Evolutionary conservation across 2,113 vertebrate species (phyloP).

Genomic region (Psilopsiagon aurifrons): DNA sequence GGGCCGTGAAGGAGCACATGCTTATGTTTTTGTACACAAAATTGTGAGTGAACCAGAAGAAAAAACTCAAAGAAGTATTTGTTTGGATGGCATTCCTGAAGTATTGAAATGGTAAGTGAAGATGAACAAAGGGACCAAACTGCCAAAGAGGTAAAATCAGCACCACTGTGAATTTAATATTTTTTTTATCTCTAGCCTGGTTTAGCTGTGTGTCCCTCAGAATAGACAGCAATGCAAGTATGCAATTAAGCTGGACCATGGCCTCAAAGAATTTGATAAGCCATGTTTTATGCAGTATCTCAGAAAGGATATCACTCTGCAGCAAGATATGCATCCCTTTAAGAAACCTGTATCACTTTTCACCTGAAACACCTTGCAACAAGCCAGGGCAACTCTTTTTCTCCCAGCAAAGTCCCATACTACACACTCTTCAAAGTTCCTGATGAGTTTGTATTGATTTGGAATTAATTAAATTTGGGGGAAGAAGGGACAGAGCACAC

Average conservation of each 20-base stretch:
- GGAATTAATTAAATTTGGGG: background rate
- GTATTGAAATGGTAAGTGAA: background rate
- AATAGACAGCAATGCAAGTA: background rate
- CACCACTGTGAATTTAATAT: background rate
- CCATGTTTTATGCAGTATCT: background rate
- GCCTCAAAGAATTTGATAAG: background rate
- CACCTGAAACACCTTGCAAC: background rate
- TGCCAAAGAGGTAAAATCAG: background rate
- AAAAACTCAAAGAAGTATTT: background rate
- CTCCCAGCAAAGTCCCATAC: background rate
- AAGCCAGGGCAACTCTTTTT: background rate
- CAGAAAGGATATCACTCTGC: background rate
- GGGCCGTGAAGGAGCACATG: background rate
- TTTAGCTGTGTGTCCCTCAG: background rate
- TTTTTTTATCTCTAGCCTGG: background rate
- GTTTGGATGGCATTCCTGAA: background rate
- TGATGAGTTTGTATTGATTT: background rate
- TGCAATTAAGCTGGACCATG: rapidly evolving
- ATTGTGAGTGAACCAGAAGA: background rate
- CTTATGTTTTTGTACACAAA: background rate
- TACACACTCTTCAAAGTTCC: background rate
- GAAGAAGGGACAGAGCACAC: background rate
- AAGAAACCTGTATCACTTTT: background rate
- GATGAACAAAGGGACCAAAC: background rate
- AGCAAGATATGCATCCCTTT: background rate